Percentiles rank a stretch among this genome's conserved stretches.
phyloP scores from a whole-genome alignment of 2,113 vertebrate species.

The Manacus vitellinus region DNA sequence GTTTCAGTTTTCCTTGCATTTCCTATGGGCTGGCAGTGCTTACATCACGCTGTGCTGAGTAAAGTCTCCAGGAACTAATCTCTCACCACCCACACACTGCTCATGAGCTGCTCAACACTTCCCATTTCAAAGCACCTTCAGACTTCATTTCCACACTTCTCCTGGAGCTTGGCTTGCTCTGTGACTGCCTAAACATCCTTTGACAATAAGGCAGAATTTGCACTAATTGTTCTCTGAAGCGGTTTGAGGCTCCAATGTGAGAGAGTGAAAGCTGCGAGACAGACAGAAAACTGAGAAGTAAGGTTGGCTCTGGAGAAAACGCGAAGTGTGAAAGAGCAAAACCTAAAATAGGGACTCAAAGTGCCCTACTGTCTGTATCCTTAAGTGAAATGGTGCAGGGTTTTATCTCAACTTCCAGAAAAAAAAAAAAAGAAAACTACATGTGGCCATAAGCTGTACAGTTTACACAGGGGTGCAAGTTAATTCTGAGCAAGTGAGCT shows the following conservation, averaged over 20 bases:
- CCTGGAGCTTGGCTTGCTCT: neutral
- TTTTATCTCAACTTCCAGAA: neutral
- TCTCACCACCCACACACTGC: neutral
- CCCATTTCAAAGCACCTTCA: conserved; percentile 44
- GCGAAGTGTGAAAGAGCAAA: neutral
- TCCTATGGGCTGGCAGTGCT: conserved; percentile 15
- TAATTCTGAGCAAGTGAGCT: neutral
- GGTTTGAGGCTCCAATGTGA: neutral
- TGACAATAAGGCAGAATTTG: neutral
- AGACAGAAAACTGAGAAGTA: neutral
- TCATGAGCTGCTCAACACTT: conserved; percentile 4
- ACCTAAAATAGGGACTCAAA: neutral
- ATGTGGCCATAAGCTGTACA: neutral
- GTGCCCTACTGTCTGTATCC: neutral
- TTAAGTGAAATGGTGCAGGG: neutral
- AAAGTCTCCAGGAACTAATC: neutral
- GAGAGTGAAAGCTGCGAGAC: neutral
- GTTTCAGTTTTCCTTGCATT: neutral
- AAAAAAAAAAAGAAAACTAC: neutral
- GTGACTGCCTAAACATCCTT: neutral
- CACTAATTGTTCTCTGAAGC: neutral
- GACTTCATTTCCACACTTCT: conserved; percentile 23
- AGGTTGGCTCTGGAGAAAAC: neutral
- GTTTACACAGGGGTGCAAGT: neutral
- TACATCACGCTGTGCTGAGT: conserved; percentile 12